phyloP scores from a whole-genome alignment of 2,113 vertebrate genomes.

The Zapus hudsonius region DNA sequence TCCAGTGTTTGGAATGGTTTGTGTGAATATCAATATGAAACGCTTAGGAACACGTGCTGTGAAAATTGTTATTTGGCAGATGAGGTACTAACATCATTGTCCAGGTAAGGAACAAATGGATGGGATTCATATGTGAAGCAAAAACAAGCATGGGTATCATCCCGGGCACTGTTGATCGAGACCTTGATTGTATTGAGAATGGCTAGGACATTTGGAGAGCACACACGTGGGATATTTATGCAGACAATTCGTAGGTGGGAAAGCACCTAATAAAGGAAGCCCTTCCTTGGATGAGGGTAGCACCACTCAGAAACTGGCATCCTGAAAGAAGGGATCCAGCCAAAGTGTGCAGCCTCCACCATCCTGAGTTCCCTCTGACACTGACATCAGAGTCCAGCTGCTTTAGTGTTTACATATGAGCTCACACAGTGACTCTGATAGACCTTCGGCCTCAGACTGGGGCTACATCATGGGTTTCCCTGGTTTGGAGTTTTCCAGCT shows the following conservation, averaged over 20 bases:
- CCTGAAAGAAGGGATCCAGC: background rate
- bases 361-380: background rate
- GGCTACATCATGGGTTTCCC: no score
- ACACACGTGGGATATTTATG: no score
- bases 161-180: background rate
- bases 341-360: background rate
- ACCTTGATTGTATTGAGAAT: background rate
- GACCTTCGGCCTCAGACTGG: background rate
- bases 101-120: background rate
- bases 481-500: background rate
- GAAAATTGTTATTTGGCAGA: background rate
- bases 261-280: background rate
- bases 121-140: background rate
- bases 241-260: background rate
- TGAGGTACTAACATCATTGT: background rate
- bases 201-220: background rate
- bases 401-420: background rate
- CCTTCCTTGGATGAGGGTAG: rapidly evolving
- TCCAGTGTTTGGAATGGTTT: background rate
- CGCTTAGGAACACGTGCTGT: background rate
- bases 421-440: background rate
- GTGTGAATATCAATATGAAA: background rate
- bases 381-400: no score
- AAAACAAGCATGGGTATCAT: background rate
- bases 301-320: background rate